phyloP scores from a whole-genome alignment of 1,140 invertebrate species.

The Drosophila pachea region DNA sequence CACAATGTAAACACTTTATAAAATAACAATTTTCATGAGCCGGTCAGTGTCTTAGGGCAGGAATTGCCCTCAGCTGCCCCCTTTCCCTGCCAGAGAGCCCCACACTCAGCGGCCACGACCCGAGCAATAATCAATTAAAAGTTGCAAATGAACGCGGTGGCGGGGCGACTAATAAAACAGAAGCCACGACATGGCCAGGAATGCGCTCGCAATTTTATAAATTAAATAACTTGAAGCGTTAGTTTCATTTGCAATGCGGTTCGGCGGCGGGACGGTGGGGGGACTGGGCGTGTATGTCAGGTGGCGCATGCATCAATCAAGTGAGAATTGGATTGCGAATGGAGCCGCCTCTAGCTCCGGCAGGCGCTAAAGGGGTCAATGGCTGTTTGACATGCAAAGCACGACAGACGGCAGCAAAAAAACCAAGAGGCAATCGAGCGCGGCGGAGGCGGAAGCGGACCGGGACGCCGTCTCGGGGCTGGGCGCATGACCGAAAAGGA shows the following conservation, averaged over 20 bases:
- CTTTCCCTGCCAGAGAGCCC: neutral
- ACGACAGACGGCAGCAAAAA: constrained; percentile 34
- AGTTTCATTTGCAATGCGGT: constrained; percentile 45
- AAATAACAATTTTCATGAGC: constrained; percentile 57
- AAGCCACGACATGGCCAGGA: constrained; percentile 31
- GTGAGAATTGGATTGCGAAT: constrained; percentile 75
- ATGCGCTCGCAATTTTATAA: constrained; percentile 65
- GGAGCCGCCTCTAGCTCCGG: constrained; percentile 33
- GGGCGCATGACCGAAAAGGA: constrained; percentile 73
- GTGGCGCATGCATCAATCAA: constrained; percentile 75
- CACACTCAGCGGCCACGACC: neutral
- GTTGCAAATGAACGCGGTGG: constrained; percentile 61
- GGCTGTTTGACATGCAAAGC: constrained; percentile 78
- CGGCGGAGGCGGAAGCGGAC: neutral
- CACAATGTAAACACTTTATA: constrained; percentile 72
- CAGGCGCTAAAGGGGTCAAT: constrained; percentile 75
- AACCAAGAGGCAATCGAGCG: neutral
- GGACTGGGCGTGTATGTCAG: constrained; percentile 47
- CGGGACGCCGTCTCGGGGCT: constrained; percentile 24
- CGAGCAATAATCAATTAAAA: constrained; percentile 74
- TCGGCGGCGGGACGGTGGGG: neutral
- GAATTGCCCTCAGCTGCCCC: neutral
- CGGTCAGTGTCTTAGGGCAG: constrained; percentile 15
- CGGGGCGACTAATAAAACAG: constrained; percentile 55
- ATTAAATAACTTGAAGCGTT: constrained; percentile 73